Evolutionary conservation across 2,113 vertebrate species (phyloP).

Genomic region (Oryzias javanicus): DNA sequence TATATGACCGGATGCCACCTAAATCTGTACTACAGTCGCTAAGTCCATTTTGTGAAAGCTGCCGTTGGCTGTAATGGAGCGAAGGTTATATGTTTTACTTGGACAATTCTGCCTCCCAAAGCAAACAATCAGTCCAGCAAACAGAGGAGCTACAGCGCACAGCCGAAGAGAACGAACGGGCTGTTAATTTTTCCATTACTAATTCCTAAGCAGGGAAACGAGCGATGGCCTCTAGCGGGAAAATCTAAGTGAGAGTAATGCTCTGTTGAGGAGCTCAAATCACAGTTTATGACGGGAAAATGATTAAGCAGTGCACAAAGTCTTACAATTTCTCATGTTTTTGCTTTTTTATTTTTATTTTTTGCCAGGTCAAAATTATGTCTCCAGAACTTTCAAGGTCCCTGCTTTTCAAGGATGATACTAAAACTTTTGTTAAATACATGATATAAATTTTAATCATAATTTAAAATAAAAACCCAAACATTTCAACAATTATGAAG

Average conservation of each 20-base stretch:
- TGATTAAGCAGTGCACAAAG: not conserved
- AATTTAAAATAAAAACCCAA: too few species aligned
- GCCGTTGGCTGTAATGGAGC: conserved; percentile 30
- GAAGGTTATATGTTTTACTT: conserved; percentile 37
- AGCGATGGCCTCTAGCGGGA: conserved; percentile 43
- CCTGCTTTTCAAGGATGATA: too few species aligned
- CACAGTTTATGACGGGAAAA: conserved; percentile 9
- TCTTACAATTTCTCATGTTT: not conserved
- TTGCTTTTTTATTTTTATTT: not conserved
- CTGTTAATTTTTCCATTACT: conserved; percentile 39
- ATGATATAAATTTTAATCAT: too few species aligned
- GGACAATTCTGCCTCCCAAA: conserved; percentile 35
- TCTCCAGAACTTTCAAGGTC: too few species aligned
- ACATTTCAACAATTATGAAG: too few species aligned
- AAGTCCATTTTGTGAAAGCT: conserved; percentile 12
- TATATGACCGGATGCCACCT: conserved; percentile 32
- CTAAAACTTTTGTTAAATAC: too few species aligned
- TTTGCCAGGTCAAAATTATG: too few species aligned
- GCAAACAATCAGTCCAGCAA: conserved; percentile 29
- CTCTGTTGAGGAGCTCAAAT: conserved; percentile 37
- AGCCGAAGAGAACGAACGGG: conserved; percentile 36
- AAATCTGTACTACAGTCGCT: conserved; percentile 17
- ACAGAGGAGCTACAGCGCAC: conserved; percentile 26
- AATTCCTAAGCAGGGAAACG: conserved; percentile 31
- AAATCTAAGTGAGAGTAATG: conserved; percentile 38